A percentile compares a stretch with the other conserved stretches of the same genome.
Evolutionary conservation across 2,888 invertebrate genomes (phyloP).

Genomic region (Amphipyra tragopoginis): DNA sequence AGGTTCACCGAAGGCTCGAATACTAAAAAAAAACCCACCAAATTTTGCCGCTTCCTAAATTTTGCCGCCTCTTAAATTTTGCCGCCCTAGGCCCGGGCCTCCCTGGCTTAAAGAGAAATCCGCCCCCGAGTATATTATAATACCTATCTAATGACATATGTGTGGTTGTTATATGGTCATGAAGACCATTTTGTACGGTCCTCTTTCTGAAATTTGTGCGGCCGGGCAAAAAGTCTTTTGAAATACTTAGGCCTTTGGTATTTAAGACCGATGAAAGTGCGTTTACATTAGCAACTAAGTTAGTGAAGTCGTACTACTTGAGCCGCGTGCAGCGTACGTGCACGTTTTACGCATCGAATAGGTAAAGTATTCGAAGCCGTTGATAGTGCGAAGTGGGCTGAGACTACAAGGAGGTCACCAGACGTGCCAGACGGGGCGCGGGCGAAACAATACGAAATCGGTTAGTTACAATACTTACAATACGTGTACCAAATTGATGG

Average conservation of each 20-base stretch:
- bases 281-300: constrained; percentile 35
- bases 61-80: no score
- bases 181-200: no score
- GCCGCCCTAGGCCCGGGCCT: no score
- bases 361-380: constrained; percentile 54
- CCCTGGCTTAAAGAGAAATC: no score
- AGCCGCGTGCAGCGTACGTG: constrained; percentile 34
- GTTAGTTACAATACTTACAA: constrained; percentile 31
- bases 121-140: no score
- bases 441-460: constrained; percentile 62
- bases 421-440: constrained; percentile 62
- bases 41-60: no score
- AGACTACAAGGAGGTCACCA: constrained; percentile 66
- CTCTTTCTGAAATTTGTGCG: no score
- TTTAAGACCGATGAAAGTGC: constrained; percentile 50
- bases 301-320: constrained; percentile 46
- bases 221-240: constrained; percentile 26
- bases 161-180: no score
- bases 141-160: no score
- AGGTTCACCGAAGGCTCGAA: no score
- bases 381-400: constrained; percentile 50
- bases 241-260: constrained; percentile 36
- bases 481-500: constrained; percentile 47
- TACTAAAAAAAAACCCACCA: no score
- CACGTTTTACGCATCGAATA: constrained; percentile 51